phyloP scores from a whole-genome alignment of 2,797 vertebrate species.

The Sciurus carolinensis region DNA sequence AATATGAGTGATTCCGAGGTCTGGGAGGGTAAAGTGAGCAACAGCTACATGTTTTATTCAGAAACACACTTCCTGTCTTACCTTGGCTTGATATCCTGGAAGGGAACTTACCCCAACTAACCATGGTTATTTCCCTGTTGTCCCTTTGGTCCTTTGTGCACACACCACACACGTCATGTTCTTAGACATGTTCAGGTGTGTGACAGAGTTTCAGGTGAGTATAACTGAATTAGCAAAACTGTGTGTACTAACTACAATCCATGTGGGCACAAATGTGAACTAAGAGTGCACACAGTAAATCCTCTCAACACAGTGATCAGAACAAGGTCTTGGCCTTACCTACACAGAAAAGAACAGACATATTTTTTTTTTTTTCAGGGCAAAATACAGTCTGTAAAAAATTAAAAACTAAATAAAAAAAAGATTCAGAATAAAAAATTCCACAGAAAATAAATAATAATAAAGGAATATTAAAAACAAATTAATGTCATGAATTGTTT shows the following conservation, averaged over 20 bases:
- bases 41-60: not conserved
- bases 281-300: not conserved
- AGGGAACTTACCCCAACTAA: not conserved
- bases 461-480: not conserved
- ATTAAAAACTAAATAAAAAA: not conserved
- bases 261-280: not conserved
- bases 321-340: not conserved
- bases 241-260: not conserved
- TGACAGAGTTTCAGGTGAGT: not conserved
- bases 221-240: not conserved
- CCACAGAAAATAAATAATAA: not conserved
- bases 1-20: not conserved
- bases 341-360: not conserved
- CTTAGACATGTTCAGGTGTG: not conserved
- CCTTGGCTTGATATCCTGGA: not conserved
- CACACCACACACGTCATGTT: not conserved
- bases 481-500: not conserved
- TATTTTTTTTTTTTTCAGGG: not conserved
- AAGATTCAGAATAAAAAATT: not conserved
- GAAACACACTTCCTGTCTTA: not conserved
- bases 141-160: not conserved
- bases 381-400: too few species aligned
- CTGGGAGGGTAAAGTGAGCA: not conserved
- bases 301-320: not conserved
- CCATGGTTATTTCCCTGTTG: not conserved